phyloP scores from a whole-genome alignment of 2,113 vertebrate species.

The Rhombomys opimus region DNA sequence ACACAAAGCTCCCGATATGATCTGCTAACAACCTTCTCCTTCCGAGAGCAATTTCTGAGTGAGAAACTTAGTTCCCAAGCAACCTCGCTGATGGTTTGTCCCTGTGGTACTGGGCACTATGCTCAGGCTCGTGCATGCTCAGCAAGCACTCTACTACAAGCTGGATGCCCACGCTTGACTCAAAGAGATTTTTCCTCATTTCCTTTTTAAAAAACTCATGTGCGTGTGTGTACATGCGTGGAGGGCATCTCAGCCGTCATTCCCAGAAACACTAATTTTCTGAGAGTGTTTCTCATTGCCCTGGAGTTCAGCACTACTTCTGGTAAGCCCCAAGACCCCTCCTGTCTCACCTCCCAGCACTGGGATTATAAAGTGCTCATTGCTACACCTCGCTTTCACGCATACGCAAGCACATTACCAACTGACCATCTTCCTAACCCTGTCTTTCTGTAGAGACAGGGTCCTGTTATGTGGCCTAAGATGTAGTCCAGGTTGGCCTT shows the following conservation, averaged over 20 bases:
- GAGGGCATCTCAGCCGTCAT: not conserved
- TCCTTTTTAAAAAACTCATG: not conserved
- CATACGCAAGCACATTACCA: not conserved
- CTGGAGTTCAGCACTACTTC: not conserved
- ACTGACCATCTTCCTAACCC: not conserved
- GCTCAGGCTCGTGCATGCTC: not conserved
- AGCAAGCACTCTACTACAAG: not conserved
- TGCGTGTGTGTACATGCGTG: not conserved
- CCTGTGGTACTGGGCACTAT: not conserved
- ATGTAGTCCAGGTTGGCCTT: not conserved
- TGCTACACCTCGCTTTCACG: not conserved
- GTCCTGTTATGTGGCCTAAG: not conserved
- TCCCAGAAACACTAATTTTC: not conserved
- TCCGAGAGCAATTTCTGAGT: constrained; percentile 3
- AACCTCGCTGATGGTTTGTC: not conserved
- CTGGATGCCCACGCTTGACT: not conserved
- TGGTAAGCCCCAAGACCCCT: not conserved
- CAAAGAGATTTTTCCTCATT: not conserved
- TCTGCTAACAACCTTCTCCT: not conserved
- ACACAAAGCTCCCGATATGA: not conserved
- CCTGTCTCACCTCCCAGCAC: not conserved
- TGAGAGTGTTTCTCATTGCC: not conserved
- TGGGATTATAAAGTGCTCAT: not conserved
- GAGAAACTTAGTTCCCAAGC: not conserved
- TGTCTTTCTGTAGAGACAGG: not conserved